phyloP scores from a whole-genome alignment of 2,113 vertebrate species.

The Pao palembangensis region DNA sequence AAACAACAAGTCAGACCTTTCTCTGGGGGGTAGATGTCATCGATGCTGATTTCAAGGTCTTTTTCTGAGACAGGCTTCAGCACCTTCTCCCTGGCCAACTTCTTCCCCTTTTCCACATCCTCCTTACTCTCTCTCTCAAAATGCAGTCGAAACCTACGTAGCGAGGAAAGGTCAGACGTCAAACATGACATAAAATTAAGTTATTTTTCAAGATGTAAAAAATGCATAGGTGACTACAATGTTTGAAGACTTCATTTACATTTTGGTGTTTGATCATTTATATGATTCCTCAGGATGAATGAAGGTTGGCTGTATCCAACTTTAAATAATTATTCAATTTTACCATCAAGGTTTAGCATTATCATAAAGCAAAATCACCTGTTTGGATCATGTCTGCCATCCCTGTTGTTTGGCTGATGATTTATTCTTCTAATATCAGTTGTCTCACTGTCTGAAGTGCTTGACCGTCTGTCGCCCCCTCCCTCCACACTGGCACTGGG shows the following conservation, averaged over 20 bases:
- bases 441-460: conserved; percentile 88
- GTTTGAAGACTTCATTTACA: neutral
- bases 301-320: too few relatives aligned
- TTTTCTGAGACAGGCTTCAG: conserved; percentile 73
- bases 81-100: conserved; percentile 77
- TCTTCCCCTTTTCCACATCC: conserved; percentile 86
- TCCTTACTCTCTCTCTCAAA: conserved; percentile 86
- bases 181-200: neutral
- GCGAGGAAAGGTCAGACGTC: neutral
- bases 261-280: neutral
- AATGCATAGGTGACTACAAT: neutral
- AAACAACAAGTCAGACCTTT: conserved; percentile 71
- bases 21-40: conserved; percentile 80
- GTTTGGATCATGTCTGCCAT: conserved; percentile 82
- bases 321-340: too few relatives aligned
- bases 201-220: too few relatives aligned
- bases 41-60: conserved; percentile 79
- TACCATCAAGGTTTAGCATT: too few relatives aligned
- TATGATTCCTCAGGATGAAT: neutral
- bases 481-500: conserved; percentile 86
- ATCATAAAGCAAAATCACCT: conserved; percentile 65
- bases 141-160: conserved; percentile 82
- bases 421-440: conserved; percentile 84
- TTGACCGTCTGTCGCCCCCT: conserved; percentile 80
- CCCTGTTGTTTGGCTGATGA: conserved; percentile 79